A percentile compares a stretch with the other conserved stretches of the same genome.
Conservation (phyloP, 2,797 vertebrate species). For the Thalassophryne amazonica region DNA sequence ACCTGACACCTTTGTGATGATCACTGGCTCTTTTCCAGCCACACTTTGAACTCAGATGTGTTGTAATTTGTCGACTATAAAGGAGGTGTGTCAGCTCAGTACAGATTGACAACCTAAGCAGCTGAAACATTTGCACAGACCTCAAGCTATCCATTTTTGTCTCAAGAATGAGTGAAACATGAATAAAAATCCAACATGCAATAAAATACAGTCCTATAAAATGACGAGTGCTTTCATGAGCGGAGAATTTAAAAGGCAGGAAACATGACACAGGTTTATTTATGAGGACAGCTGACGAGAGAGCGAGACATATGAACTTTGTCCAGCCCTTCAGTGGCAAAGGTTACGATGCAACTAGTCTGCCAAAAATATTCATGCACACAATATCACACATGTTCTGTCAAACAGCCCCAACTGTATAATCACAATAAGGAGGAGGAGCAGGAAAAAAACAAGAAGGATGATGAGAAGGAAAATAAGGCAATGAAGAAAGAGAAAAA, state of each 20-base stretch:
- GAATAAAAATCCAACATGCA: neutral
- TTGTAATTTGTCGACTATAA: conserved; percentile 31
- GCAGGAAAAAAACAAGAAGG: too few relatives aligned
- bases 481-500: too few relatives aligned
- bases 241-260: conserved; percentile 30
- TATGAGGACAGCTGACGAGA: conserved; percentile 45
- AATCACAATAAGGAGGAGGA: too few relatives aligned
- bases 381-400: conserved; percentile 1
- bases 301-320: conserved; percentile 44
- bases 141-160: too few relatives aligned
- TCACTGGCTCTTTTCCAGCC: conserved; percentile 42
- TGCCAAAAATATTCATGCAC: conserved; percentile 18
- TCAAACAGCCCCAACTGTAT: conserved; percentile 14
- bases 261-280: conserved; percentile 44
- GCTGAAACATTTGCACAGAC: too few relatives aligned
- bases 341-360: conserved; percentile 47
- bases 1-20: conserved; percentile 47
- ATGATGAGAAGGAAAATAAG: too few relatives aligned
- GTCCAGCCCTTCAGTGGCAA: conserved; percentile 47
- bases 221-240: conserved; percentile 2
- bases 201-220: neutral
- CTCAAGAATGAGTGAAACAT: neutral
- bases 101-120: too few relatives aligned
- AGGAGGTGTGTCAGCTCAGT: conserved; percentile 13
- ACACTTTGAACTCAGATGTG: conserved; percentile 14